Conservation (phyloP, 2,113 vertebrate genomes). For the Neodon shergylaensis region DNA sequence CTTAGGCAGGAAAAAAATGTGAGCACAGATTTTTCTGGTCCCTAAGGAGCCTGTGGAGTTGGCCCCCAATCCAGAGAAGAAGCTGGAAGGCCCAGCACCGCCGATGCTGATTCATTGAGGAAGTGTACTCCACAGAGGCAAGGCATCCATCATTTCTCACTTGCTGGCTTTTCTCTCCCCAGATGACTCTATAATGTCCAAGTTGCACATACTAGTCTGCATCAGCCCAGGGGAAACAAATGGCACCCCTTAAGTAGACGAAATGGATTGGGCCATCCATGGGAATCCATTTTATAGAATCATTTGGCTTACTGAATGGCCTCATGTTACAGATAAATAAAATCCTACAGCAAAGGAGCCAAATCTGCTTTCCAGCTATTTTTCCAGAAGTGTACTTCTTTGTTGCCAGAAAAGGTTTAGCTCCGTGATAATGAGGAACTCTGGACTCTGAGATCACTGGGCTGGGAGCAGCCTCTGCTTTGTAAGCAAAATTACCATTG, state of each 20-base stretch:
- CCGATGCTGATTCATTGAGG: constrained; percentile 50
- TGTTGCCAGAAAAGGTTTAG: constrained; percentile 58
- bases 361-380: constrained; percentile 62
- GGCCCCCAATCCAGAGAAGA: constrained; percentile 46
- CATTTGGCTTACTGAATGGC: constrained; percentile 64
- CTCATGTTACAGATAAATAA: constrained; percentile 65
- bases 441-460: background rate
- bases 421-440: background rate
- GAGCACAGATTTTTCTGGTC: constrained; percentile 53
- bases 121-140: constrained; percentile 45
- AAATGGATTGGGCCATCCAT: constrained; percentile 69
- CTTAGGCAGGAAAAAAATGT: constrained; percentile 57
- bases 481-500: background rate
- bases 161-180: constrained; percentile 48
- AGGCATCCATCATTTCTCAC: constrained; percentile 45
- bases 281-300: constrained; percentile 72
- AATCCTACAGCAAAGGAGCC: constrained; percentile 61
- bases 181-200: constrained; percentile 45
- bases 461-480: background rate
- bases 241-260: constrained; percentile 48
- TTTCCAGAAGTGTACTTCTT: constrained; percentile 62
- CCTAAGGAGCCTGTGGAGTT: constrained; percentile 42
- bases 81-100: background rate
- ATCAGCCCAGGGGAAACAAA: constrained; percentile 60
- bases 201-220: constrained; percentile 31